Conservation (phyloP, 2,797 vertebrate genomes). For the Myotis findleyi region DNA sequence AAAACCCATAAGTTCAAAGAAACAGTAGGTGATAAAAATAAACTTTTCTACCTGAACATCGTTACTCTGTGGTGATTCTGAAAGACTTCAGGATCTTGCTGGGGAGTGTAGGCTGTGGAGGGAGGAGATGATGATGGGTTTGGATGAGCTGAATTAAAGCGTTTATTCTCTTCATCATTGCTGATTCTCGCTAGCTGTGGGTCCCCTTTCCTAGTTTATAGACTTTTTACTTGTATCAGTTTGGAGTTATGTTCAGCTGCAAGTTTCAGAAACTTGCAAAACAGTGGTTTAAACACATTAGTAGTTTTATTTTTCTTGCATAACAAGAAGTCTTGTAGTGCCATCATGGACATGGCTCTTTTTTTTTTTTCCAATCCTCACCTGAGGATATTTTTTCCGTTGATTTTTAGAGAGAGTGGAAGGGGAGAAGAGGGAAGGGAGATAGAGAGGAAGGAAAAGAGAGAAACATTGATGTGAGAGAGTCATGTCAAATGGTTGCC, state of each 20-base stretch:
- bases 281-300: neutral
- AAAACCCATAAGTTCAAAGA: neutral
- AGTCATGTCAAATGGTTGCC: too few species aligned
- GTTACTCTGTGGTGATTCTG: neutral
- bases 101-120: neutral
- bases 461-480: too few species aligned
- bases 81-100: neutral
- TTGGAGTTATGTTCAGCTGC: neutral
- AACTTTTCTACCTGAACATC: neutral
- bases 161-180: neutral
- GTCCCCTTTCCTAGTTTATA: neutral
- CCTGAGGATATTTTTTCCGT: too few species aligned
- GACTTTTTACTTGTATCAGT: neutral
- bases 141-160: neutral
- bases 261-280: slow-evolving; percentile 41
- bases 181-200: neutral
- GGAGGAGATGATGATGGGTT: neutral
- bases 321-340: neutral
- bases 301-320: neutral
- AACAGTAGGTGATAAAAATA: neutral
- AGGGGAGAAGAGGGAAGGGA: too few species aligned
- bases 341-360: too few species aligned
- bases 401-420: too few species aligned
- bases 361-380: too few species aligned
- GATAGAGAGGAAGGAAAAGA: too few species aligned